Evolutionary conservation across 1,140 invertebrate species (phyloP).

Genomic region (Microplitis mediator): DNA sequence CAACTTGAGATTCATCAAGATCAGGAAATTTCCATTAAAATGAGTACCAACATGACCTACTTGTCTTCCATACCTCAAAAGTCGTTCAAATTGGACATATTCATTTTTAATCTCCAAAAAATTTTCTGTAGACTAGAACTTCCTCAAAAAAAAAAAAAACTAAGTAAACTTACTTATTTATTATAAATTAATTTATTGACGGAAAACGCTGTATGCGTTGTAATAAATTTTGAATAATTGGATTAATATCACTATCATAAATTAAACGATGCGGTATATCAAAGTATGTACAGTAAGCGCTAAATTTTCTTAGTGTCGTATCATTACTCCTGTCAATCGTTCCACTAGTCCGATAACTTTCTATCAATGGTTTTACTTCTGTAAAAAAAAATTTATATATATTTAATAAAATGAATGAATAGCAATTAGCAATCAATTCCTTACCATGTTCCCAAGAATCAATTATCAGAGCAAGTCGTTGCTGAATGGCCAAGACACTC

Average conservation of each 20-base stretch:
- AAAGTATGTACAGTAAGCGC: constrained; percentile 67
- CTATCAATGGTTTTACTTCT: constrained; percentile 57
- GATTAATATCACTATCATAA: constrained; percentile 39
- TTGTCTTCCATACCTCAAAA: no score
- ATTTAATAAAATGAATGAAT: background rate
- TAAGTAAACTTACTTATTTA: background rate
- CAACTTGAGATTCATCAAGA: no score
- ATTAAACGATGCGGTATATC: constrained; percentile 61
- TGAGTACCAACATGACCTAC: no score
- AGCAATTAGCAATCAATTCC: background rate
- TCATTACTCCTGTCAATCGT: constrained; percentile 43
- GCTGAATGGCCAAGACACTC: constrained; percentile 65
- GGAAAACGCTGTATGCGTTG: constrained; percentile 37
- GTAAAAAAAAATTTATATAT: constrained; percentile 19
- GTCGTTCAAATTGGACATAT: background rate
- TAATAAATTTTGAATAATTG: constrained; percentile 34
- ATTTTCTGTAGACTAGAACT: no score
- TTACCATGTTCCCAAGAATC: constrained; percentile 65
- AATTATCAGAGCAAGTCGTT: constrained; percentile 62
- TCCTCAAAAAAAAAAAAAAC: no score
- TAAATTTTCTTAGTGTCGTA: constrained; percentile 55
- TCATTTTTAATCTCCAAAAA: no score
- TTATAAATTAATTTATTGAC: constrained; percentile 35
- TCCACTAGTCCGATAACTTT: constrained; percentile 58
- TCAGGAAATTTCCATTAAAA: no score